Percentiles rank a stretch among this genome's conserved stretches.
phyloP scores from a whole-genome alignment of 2,113 vertebrate genomes.

The Tylochromis polylepis region DNA sequence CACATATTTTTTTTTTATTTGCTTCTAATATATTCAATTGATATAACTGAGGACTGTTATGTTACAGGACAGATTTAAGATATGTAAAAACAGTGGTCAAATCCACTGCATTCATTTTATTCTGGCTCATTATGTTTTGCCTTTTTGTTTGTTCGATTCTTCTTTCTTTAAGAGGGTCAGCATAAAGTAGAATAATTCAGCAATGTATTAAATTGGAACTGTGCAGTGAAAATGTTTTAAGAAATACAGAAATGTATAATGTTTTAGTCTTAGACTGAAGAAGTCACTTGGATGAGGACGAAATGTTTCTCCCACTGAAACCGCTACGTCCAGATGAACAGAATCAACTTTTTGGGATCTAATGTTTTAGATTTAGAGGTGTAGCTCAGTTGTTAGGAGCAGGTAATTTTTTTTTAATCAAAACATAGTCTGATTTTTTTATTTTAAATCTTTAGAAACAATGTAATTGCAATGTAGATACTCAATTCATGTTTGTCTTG shows the following conservation, averaged over 20 bases:
- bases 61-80: slow-evolving; percentile 80
- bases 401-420: slow-evolving; percentile 85
- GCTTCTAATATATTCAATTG: slow-evolving; percentile 93
- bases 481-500: background rate
- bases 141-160: slow-evolving; percentile 77
- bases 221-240: slow-evolving; percentile 95
- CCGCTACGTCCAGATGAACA: too few species aligned
- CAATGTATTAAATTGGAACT: slow-evolving; percentile 89
- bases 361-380: slow-evolving; percentile 91
- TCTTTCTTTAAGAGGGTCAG: slow-evolving; percentile 72
- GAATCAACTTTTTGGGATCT: too few species aligned
- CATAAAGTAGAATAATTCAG: slow-evolving; percentile 81
- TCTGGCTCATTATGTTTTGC: slow-evolving; percentile 61
- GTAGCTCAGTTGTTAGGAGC: slow-evolving; percentile 87
- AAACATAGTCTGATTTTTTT: slow-evolving; percentile 90
- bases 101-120: slow-evolving; percentile 89
- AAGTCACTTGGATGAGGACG: too few species aligned
- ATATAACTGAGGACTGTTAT: slow-evolving; percentile 95
- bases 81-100: slow-evolving; percentile 79
- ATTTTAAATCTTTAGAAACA: slow-evolving; percentile 90
- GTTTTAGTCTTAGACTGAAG: too few species aligned
- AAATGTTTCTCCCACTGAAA: too few species aligned
- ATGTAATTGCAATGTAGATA: slow-evolving; percentile 85
- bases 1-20: slow-evolving; percentile 76
- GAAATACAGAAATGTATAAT: slow-evolving; percentile 84